phyloP scores from a whole-genome alignment of 1,140 invertebrate genomes.

The Bombus ignitus region DNA sequence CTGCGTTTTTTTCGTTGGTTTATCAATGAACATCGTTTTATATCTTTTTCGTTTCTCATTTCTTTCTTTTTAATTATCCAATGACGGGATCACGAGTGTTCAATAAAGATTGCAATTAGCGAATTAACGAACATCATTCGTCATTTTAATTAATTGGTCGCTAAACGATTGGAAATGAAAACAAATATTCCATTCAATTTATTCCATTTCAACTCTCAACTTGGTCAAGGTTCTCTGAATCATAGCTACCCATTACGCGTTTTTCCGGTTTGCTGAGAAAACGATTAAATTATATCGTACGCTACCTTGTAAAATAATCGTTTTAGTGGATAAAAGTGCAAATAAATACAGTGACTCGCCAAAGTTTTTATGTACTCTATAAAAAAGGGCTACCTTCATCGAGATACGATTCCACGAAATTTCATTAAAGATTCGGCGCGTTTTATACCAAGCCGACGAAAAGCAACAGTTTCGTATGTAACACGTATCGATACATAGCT shows the following conservation, averaged over 20 bases:
- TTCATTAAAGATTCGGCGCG: too few relatives aligned
- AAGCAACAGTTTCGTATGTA: too few relatives aligned
- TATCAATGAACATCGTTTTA: neutral
- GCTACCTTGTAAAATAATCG: neutral
- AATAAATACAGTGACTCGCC: neutral
- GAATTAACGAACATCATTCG: neutral
- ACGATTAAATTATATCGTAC: neutral
- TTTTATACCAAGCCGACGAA: too few relatives aligned
- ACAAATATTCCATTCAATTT: neutral
- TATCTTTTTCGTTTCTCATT: neutral
- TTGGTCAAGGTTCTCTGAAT: conserved; percentile 19
- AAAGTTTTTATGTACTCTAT: neutral
- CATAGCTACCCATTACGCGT: neutral
- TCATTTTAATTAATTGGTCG: neutral
- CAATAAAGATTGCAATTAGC: too few relatives aligned
- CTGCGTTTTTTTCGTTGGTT: neutral
- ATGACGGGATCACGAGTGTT: neutral
- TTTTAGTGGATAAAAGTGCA: neutral
- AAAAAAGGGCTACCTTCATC: neutral
- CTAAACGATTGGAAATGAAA: neutral
- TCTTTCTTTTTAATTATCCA: neutral
- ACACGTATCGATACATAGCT: neutral
- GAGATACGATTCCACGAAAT: neutral
- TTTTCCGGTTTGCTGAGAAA: conserved; percentile 3
- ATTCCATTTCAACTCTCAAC: neutral